phyloP scores from a whole-genome alignment of 2,888 invertebrate species.

The Pediacus dermestoides region DNA sequence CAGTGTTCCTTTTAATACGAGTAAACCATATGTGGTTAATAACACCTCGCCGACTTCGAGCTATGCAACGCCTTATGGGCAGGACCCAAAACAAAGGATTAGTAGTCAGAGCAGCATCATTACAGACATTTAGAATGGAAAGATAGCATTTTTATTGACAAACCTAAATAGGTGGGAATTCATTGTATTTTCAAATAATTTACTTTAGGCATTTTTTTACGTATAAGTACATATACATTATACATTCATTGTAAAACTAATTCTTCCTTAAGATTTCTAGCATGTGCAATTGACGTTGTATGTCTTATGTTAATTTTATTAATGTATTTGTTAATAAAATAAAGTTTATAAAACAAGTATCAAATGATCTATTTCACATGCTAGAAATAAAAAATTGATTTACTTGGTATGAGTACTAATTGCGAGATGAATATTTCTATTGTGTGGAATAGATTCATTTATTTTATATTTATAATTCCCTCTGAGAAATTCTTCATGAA shows the following conservation, averaged over 20 bases:
- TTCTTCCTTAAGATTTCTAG: constrained; percentile 22
- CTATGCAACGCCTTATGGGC: constrained; percentile 25
- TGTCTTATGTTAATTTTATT: constrained; percentile 13
- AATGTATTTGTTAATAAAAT: constrained; percentile 11
- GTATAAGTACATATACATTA: no score
- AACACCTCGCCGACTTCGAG: no score
- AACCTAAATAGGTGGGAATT: not conserved
- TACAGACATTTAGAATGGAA: constrained; percentile 38
- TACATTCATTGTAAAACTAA: no score
- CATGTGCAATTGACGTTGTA: constrained; percentile 32
- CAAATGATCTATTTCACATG: constrained; percentile 44
- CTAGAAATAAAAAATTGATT: constrained; percentile 34
- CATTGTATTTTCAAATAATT: no score
- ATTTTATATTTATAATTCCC: constrained; percentile 19
- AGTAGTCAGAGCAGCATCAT: constrained; percentile 44
- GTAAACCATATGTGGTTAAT: constrained; percentile 31
- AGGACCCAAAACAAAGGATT: constrained; percentile 28
- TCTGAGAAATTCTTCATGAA: no score
- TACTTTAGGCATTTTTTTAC: no score
- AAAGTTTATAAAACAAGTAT: no score
- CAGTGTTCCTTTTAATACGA: constrained; percentile 23
- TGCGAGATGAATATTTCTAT: constrained; percentile 34
- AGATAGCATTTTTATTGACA: not conserved
- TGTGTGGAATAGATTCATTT: constrained; percentile 40
- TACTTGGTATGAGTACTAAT: constrained; percentile 32